Percentiles rank a stretch among this genome's conserved stretches.
Conservation (phyloP, 2,888 invertebrate genomes). For the Cheilosia urbana region DNA sequence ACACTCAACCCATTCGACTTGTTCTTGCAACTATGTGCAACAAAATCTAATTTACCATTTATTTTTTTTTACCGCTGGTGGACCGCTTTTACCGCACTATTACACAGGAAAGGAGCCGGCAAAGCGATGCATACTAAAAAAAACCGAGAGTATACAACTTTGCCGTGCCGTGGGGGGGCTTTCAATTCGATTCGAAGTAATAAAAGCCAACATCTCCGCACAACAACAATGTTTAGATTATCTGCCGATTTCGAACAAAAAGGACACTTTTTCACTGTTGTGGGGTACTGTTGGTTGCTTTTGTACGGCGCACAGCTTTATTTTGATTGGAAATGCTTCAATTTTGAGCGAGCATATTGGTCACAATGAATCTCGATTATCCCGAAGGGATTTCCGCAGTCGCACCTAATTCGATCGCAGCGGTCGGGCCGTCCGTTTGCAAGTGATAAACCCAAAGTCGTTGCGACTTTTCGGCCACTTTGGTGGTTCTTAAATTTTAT, state of each 20-base stretch:
- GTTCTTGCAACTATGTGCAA: constrained; percentile 61
- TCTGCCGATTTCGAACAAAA: constrained; percentile 24
- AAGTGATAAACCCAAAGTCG: constrained; percentile 11
- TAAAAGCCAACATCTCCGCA: constrained; percentile 50
- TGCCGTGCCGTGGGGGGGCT: background rate
- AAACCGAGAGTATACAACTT: background rate
- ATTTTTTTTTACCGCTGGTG: constrained; percentile 19
- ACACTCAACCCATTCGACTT: constrained; percentile 6
- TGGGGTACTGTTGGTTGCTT: background rate
- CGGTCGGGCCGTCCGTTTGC: background rate
- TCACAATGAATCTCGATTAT: constrained; percentile 56
- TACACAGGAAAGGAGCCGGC: background rate
- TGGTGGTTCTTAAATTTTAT: constrained; percentile 50
- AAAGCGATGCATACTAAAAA: background rate
- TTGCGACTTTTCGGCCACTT: constrained; percentile 26
- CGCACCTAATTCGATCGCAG: constrained; percentile 24
- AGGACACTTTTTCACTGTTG: constrained; percentile 11
- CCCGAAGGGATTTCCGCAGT: constrained; percentile 35
- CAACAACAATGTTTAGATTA: constrained; percentile 56
- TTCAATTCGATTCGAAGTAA: constrained; percentile 64
- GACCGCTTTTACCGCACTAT: constrained; percentile 3
- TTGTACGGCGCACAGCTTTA: constrained; percentile 13
- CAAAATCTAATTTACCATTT: constrained; percentile 66
- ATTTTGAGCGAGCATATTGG: background rate
- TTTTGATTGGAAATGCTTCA: constrained; percentile 35